phyloP scores from a whole-genome alignment of 2,113 vertebrate genomes.

The Pseudonaja textilis region DNA sequence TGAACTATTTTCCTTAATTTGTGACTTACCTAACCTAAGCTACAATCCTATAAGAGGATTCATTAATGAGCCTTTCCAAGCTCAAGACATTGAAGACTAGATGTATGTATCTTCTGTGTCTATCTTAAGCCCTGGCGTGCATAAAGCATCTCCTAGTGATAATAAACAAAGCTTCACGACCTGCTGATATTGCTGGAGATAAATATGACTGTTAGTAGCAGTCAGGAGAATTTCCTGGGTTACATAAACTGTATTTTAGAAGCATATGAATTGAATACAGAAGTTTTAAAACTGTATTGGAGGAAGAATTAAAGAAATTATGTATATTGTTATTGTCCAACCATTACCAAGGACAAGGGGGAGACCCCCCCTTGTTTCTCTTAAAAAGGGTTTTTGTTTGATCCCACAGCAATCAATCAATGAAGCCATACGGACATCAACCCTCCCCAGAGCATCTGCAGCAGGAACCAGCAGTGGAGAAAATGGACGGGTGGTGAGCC shows the following conservation, averaged over 20 bases:
- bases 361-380: slow-evolving; percentile 74
- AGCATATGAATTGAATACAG: neutral
- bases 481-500: slow-evolving; percentile 94
- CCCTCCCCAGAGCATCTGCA: slow-evolving; percentile 87
- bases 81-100: neutral
- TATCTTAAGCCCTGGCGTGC: neutral
- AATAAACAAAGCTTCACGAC: neutral
- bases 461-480: slow-evolving; percentile 88
- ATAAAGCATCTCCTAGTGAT: neutral
- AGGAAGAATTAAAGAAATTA: slow-evolving; percentile 13
- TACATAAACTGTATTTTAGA: neutral
- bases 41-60: neutral
- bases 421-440: slow-evolving; percentile 94
- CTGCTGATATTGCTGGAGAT: neutral
- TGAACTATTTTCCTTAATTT: neutral
- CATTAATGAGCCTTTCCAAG: neutral
- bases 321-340: slow-evolving; percentile 43
- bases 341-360: slow-evolving; percentile 73
- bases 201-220: neutral
- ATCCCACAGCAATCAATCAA: slow-evolving; percentile 94
- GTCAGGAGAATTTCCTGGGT: neutral
- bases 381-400: slow-evolving; percentile 85
- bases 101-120: neutral
- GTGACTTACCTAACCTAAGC: neutral
- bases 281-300: slow-evolving; percentile 19